Base-by-base conservation (phyloP, 2,888 invertebrate species). In the Cotesia congregata region DNA sequence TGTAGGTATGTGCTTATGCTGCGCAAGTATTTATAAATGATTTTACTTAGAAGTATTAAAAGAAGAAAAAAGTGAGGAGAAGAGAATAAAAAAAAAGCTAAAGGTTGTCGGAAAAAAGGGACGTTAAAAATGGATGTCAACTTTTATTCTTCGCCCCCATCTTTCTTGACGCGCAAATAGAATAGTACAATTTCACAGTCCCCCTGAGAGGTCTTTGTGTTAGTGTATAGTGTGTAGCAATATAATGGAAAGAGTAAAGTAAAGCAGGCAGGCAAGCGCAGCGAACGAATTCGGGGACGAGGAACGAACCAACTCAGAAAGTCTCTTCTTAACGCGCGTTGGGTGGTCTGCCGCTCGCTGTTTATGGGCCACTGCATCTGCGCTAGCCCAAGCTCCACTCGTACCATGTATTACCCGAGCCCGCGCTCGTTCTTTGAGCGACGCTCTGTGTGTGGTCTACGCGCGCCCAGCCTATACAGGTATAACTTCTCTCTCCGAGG, bases 321-420 rank as follows among this genome's bases (percentile, higher is more conserved):
- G 50, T 50, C 50, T 50, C 50, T 65, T 65, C 65, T 30, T 65
- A 62, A 65, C 50, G 38, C 88, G 83, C 83, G 86, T 86, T 88
- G 88, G 88, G 88, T 88, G 88, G 88, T 88, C 88, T 62, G 39
- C 83, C 75, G 60, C 84, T 85, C 84, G 87, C 87, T 88, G 86
- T 88, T 88, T 88, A 88, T 87, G 88, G 88, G 86, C 86, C 88
- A 87, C 85, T 86, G 86, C 86, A 86, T 86, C 85, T 85, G 85
- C 67, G 85, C 85, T 84, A 83, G 84, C 86, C 85, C 84, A 38
- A 15, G 17, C 39, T 38, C 68, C 68, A 40, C 62, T 60, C 65
- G 73, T 73, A 73, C 73, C 65, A 73, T 65, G 84, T 85, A 86
- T 85, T 84, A 85, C 85, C 85, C 84, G 83, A 77, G 72, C 71